Evolutionary conservation across 2,797 vertebrate genomes (phyloP).

Genomic region (Eulemur coronatus): DNA sequence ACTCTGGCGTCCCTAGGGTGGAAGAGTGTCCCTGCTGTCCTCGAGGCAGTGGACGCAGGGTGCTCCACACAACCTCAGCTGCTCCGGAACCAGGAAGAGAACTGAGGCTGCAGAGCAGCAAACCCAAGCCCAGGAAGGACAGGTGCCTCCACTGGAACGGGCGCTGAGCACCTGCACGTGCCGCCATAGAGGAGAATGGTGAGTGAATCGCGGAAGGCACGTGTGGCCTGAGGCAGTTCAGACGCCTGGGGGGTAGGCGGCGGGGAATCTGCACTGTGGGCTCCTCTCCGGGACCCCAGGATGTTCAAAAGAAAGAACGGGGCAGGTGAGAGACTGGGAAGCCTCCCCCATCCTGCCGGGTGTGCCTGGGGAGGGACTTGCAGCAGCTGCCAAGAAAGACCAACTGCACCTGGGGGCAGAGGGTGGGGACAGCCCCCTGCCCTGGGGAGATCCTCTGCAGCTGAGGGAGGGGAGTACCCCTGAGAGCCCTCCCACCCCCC

Average conservation of each 20-base stretch:
- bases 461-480: neutral
- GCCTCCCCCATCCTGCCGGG: accelerated
- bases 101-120: neutral
- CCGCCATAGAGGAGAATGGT: neutral
- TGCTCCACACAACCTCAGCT: neutral
- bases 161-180: neutral
- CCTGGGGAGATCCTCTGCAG: neutral
- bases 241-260: neutral
- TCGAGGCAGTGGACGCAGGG: neutral
- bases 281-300: neutral
- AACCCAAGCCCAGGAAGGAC: neutral
- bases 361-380: neutral
- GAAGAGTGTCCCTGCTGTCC: neutral
- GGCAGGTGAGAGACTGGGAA: neutral
- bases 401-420: neutral
- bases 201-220: neutral
- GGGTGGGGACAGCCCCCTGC: neutral
- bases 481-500: neutral
- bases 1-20: neutral
- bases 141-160: neutral
- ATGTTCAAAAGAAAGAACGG: neutral
- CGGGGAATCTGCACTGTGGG: neutral
- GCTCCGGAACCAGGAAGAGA: neutral
- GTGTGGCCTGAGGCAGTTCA: neutral
- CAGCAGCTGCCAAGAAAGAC: neutral